Evolutionary conservation across 2,113 vertebrate genomes (phyloP).

Genomic region (Calidris pugnax): DNA sequence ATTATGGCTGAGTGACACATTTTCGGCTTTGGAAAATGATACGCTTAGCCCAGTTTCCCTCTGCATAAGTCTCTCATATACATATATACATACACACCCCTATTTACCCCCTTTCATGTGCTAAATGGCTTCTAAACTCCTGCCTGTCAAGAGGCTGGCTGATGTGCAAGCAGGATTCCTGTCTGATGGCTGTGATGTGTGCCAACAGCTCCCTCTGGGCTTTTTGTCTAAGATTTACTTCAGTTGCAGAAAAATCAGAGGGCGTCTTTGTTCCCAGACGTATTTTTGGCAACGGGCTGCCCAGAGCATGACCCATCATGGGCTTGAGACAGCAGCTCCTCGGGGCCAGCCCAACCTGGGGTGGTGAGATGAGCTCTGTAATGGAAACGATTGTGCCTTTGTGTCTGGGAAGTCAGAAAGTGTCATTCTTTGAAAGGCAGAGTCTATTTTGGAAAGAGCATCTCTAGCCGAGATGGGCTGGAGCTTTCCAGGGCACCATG

Average conservation of each 20-base stretch:
- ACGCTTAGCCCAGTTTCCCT: background rate
- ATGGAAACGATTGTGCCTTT: background rate
- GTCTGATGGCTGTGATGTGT: background rate
- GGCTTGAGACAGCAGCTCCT: background rate
- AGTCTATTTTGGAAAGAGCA: background rate
- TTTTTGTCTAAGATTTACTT: conserved; percentile 43
- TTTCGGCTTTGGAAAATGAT: background rate
- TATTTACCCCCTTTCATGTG: background rate
- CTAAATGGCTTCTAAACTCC: conserved; percentile 18
- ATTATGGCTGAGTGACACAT: background rate
- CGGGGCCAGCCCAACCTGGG: background rate
- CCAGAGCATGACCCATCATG: background rate
- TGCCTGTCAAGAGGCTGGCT: conserved; percentile 8
- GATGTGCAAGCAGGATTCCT: background rate
- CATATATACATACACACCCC: background rate
- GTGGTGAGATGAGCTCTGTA: background rate
- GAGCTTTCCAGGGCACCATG: background rate
- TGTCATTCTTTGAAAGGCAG: background rate
- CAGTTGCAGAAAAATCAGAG: background rate
- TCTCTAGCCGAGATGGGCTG: background rate
- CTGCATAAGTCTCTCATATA: background rate
- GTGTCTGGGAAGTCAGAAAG: background rate
- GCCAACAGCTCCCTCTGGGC: conserved; percentile 54
- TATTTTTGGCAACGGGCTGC: background rate
- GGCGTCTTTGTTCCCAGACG: background rate